Percentiles rank a stretch among this genome's conserved stretches.
Evolutionary conservation across 2,797 vertebrate genomes (phyloP).

Genomic region (Anas flavirostris): DNA sequence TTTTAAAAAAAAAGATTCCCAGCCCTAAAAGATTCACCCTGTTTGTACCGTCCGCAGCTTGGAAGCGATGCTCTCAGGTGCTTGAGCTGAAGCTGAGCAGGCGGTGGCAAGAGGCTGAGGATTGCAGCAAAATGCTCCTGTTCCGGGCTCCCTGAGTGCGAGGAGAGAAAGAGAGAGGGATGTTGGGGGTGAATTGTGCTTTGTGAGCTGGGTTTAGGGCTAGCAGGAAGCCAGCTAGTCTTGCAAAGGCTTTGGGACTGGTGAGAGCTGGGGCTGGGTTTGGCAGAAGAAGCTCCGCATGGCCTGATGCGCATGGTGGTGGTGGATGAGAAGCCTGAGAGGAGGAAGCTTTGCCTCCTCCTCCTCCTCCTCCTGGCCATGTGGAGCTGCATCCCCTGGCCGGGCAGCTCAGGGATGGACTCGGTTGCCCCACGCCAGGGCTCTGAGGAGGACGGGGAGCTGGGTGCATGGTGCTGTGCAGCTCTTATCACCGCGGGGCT

Average conservation of each 20-base stretch:
- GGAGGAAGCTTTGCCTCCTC: background rate
- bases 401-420: accelerated
- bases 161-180: background rate
- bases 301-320: accelerated
- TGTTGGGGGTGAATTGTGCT: background rate
- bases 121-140: background rate
- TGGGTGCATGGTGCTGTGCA: background rate
- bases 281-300: accelerated
- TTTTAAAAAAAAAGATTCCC: background rate
- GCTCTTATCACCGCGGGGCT: background rate
- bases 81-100: background rate
- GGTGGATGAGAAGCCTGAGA: background rate
- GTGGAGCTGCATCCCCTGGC: accelerated
- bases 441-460: background rate
- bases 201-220: background rate
- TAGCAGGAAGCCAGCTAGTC: background rate
- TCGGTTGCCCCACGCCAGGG: accelerated
- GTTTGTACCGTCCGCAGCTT: background rate
- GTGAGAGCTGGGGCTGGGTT: background rate
- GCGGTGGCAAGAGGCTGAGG: background rate
- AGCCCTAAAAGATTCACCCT: background rate
- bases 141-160: background rate
- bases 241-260: background rate
- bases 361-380: background rate
- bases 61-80: background rate